phyloP scores from a whole-genome alignment of 2,888 invertebrate species.

The Eulithis prunata region DNA sequence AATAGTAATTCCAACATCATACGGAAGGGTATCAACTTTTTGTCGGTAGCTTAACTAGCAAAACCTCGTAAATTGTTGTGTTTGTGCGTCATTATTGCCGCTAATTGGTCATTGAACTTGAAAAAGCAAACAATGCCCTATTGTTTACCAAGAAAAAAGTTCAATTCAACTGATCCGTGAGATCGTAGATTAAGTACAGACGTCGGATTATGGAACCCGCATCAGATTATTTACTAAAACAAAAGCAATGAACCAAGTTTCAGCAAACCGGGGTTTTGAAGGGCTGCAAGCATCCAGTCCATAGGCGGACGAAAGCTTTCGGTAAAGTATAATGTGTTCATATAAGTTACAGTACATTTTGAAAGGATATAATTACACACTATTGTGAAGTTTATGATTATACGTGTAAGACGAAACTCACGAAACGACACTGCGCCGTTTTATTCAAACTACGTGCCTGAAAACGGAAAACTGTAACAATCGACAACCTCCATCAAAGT shows the following conservation, averaged over 20 bases:
- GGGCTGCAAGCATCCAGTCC: neutral
- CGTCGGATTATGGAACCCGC: slow-evolving; percentile 9
- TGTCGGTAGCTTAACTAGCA: slow-evolving; percentile 7
- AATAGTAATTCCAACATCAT: slow-evolving; percentile 11
- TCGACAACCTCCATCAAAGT: slow-evolving; percentile 4
- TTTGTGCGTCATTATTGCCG: slow-evolving; percentile 11
- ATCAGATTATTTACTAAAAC: slow-evolving; percentile 11
- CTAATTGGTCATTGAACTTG: slow-evolving; percentile 31
- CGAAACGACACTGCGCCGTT: neutral
- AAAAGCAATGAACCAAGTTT: slow-evolving; percentile 8
- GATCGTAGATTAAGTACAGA: slow-evolving; percentile 15
- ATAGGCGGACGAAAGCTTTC: too few species aligned
- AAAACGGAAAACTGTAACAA: neutral
- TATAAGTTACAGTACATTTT: too few species aligned
- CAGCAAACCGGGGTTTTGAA: neutral
- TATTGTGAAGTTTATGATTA: too few species aligned
- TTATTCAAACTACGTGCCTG: neutral
- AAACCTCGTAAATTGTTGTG: slow-evolving; percentile 20
- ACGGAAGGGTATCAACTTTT: slow-evolving; percentile 7
- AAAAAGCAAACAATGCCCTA: slow-evolving; percentile 26
- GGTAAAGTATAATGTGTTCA: too few species aligned
- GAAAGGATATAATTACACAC: too few species aligned
- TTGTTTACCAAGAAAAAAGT: slow-evolving; percentile 27
- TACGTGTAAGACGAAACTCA: too few species aligned
- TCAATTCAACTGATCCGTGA: slow-evolving; percentile 17